These are phyloP conservation scores for Brachionus rotundiformis DNA, from an alignment of 1,140 invertebrate genomes.

Conservation along the genomic window DNA sequence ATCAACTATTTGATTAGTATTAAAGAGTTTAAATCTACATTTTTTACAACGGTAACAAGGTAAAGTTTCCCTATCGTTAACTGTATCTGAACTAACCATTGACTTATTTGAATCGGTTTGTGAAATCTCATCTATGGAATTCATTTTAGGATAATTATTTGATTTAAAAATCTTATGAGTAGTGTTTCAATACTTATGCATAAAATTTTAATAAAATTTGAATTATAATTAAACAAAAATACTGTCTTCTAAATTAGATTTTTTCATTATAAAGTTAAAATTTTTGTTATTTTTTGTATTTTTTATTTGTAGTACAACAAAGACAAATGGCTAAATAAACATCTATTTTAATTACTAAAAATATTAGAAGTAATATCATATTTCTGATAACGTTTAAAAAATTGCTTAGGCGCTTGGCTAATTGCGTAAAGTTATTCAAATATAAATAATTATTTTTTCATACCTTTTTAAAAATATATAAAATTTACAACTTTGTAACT, in stretches of 20 bases:
- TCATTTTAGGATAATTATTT: no score
- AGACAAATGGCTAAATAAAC: no score
- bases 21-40: conserved; percentile 27
- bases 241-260: no score
- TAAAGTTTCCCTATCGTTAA: neutral
- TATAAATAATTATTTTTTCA: neutral
- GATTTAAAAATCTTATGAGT: no score
- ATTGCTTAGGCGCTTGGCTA: neutral
- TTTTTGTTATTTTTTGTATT: no score
- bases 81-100: neutral
- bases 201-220: no score
- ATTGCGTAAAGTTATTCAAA: neutral
- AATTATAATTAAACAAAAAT: no score
- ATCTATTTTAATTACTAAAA: no score
- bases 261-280: no score
- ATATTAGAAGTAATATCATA: neutral
- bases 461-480: neutral
- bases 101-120: neutral
- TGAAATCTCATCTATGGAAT: neutral
- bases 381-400: neutral
- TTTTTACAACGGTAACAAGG: conserved; percentile 26
- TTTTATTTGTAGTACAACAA: no score
- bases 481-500: neutral
- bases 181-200: no score
- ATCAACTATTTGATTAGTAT: neutral